Evolutionary conservation across 92 coral and sea anemone genomes (phyloP).

Genomic region (Actinostola sp.): DNA sequence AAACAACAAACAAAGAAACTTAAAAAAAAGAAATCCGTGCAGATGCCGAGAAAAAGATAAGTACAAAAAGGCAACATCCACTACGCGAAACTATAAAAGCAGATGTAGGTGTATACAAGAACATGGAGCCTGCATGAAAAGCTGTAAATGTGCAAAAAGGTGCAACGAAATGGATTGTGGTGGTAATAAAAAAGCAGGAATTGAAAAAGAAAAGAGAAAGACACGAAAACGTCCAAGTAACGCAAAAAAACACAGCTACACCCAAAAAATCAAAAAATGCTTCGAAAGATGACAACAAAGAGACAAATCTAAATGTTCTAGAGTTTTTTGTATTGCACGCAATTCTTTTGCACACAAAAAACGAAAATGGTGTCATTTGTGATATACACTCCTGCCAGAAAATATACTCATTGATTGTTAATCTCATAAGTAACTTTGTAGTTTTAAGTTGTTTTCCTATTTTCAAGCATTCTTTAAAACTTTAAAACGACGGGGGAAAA

Average conservation of each 20-base stretch:
- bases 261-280: constrained; percentile 3
- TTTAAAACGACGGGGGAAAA: not conserved
- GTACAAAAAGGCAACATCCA: not conserved
- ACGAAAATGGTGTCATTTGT: not conserved
- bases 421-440: not conserved
- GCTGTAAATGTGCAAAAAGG: constrained; percentile 7
- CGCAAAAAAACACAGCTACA: not conserved
- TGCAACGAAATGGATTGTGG: not conserved
- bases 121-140: constrained; percentile 3
- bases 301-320: not conserved
- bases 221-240: not conserved
- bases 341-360: constrained; percentile 16
- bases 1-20: not conserved
- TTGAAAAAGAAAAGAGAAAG: not conserved
- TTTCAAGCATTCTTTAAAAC: constrained; percentile 3
- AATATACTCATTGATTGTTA: not conserved
- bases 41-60: constrained; percentile 1
- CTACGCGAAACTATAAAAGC: constrained; percentile 4
- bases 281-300: not conserved
- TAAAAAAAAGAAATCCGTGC: constrained; percentile 8
- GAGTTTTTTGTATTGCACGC: constrained; percentile 10
- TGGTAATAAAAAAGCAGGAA: not conserved
- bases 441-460: not conserved
- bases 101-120: constrained; percentile 1
- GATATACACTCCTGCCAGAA: not conserved